Percentiles rank a stretch among this genome's conserved stretches.
These are phyloP conservation scores for Rattus rattus DNA, from an alignment of 2,113 vertebrate genomes.

Conservation along the genomic window DNA sequence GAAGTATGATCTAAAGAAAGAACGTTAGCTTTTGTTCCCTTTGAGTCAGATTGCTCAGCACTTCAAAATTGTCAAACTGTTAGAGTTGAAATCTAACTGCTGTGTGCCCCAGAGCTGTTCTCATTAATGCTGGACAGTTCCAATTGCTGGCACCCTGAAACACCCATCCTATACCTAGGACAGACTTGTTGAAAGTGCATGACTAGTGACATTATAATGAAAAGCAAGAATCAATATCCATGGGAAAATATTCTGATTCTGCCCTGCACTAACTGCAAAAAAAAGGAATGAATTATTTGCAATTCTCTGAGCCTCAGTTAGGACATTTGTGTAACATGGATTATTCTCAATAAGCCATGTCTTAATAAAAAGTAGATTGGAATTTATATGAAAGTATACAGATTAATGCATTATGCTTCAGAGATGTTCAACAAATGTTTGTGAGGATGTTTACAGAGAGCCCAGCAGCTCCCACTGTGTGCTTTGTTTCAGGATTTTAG, in stretches of 20 bases:
- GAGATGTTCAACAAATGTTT: neutral
- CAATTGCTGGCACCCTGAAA: neutral
- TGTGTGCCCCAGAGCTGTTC: neutral
- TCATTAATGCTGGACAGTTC: neutral
- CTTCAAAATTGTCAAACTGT: neutral
- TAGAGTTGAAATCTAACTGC: neutral
- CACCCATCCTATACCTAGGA: neutral
- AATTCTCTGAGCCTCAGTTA: neutral
- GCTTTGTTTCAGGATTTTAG: neutral
- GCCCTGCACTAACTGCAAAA: neutral
- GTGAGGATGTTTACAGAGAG: neutral
- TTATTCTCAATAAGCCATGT: neutral
- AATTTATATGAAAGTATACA: neutral
- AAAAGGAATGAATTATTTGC: neutral
- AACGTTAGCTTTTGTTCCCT: conserved; percentile 8
- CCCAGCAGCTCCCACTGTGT: neutral
- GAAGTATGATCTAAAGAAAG: neutral
- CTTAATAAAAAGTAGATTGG: neutral
- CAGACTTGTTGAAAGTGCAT: neutral
- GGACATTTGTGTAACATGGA: neutral
- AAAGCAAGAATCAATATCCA: neutral
- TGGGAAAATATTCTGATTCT: neutral
- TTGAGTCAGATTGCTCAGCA: neutral
- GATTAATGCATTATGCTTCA: neutral
- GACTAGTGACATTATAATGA: too few species aligned